Percentiles rank a stretch among this genome's conserved stretches.
These are phyloP conservation scores for Rhaphigaster nebulosa DNA, from an alignment of 2,888 invertebrate species.

Conservation along the genomic window DNA sequence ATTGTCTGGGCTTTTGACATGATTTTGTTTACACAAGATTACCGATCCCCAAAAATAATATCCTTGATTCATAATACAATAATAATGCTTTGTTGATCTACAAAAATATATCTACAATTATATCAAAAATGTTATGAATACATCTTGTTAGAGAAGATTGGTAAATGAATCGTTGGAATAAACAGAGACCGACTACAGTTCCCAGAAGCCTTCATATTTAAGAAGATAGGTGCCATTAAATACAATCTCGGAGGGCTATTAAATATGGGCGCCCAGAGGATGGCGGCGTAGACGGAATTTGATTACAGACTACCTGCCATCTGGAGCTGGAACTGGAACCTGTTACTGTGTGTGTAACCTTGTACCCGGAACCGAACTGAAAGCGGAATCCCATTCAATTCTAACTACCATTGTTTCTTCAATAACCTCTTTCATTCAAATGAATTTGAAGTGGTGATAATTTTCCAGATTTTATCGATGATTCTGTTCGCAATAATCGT, in stretches of 20 bases:
- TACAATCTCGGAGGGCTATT: neutral
- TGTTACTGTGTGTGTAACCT: slow-evolving; percentile 20
- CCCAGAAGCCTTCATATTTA: neutral
- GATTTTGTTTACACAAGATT: too few relatives aligned
- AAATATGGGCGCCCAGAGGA: neutral
- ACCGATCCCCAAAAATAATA: too few relatives aligned
- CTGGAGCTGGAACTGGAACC: slow-evolving; percentile 20
- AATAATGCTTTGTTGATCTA: too few relatives aligned
- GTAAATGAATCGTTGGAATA: neutral
- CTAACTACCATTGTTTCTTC: neutral
- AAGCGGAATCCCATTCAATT: neutral
- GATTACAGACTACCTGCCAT: neutral
- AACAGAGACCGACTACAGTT: neutral
- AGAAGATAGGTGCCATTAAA: neutral
- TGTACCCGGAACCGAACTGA: neutral
- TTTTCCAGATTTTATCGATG: too few relatives aligned
- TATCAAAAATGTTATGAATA: too few relatives aligned
- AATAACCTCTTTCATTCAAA: neutral
- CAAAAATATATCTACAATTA: too few relatives aligned
- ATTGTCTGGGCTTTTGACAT: too few relatives aligned
- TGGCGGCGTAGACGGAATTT: slow-evolving; percentile 12
- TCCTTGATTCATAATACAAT: too few relatives aligned
- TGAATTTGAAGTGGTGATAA: neutral
- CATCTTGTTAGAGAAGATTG: neutral
- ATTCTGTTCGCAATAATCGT: too few relatives aligned